These are phyloP conservation scores for Sinocyclocheilus grahami DNA, from an alignment of 2,113 vertebrate genomes.

Conservation along the genomic window DNA sequence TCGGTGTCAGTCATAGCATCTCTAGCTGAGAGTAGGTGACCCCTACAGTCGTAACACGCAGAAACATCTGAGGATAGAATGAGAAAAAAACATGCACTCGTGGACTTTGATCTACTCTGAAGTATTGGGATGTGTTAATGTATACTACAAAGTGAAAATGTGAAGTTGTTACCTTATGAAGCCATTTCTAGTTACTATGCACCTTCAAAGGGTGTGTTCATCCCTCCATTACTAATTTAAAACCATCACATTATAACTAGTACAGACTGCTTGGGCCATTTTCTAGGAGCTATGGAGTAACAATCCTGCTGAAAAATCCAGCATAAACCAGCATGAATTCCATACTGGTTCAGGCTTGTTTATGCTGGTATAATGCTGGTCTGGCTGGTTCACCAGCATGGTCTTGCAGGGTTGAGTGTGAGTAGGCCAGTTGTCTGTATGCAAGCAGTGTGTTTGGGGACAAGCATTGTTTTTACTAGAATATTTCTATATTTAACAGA, in stretches of 20 bases:
- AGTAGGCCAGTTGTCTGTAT: not conserved
- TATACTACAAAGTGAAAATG: too few relatives aligned
- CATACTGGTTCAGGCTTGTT: not conserved
- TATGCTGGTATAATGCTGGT: not conserved
- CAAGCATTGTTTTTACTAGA: not conserved
- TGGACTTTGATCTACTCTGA: not conserved
- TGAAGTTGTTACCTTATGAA: too few relatives aligned
- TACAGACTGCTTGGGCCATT: too few relatives aligned
- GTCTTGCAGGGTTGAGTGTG: not conserved
- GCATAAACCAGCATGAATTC: too few relatives aligned
- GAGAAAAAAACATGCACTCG: not conserved
- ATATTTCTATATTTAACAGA: too few relatives aligned
- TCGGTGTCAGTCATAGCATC: constrained; percentile 30
- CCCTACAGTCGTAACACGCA: not conserved
- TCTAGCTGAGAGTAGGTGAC: not conserved
- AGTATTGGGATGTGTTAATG: too few relatives aligned
- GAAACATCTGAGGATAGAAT: not conserved
- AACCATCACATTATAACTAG: too few relatives aligned
- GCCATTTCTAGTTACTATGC: too few relatives aligned
- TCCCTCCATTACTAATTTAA: too few relatives aligned
- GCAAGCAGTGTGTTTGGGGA: not conserved
- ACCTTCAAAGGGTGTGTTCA: too few relatives aligned
- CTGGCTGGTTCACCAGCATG: not conserved
- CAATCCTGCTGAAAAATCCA: too few relatives aligned
- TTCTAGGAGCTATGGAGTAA: too few relatives aligned